Conservation (phyloP, 2,888 invertebrate species). For the Pherbina coryleti region DNA sequence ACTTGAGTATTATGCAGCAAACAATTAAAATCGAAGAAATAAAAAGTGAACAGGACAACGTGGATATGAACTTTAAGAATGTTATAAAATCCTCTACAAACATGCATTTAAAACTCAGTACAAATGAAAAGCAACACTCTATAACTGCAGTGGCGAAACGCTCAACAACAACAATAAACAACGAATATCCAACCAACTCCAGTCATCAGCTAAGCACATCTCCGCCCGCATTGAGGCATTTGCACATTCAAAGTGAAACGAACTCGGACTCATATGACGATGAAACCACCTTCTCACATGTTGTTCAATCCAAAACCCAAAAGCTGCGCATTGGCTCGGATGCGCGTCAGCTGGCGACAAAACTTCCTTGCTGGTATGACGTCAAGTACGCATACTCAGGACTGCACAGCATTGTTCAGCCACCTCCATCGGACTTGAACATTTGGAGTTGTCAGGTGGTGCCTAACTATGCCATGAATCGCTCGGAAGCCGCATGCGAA, state of each 20-base stretch:
- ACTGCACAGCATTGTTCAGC: slow-evolving; percentile 67
- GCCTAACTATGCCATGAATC: slow-evolving; percentile 68
- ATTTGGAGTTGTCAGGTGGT: slow-evolving; percentile 67
- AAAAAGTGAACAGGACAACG: slow-evolving; percentile 8
- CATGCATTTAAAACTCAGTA: slow-evolving; percentile 13
- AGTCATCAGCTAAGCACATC: background rate
- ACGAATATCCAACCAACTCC: background rate
- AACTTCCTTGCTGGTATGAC: slow-evolving; percentile 69
- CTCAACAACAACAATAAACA: background rate
- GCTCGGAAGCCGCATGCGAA: slow-evolving; percentile 71
- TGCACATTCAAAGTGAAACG: slow-evolving; percentile 23
- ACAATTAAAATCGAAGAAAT: slow-evolving; percentile 29
- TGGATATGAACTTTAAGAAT: background rate
- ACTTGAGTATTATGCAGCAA: slow-evolving; percentile 8
- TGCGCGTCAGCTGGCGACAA: slow-evolving; percentile 51
- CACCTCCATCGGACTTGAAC: slow-evolving; percentile 68
- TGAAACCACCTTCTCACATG: slow-evolving; percentile 13
- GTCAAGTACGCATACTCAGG: slow-evolving; percentile 69
- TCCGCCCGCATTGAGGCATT: slow-evolving; percentile 8
- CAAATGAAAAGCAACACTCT: background rate
- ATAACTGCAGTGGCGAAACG: background rate
- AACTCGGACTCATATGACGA: slow-evolving; percentile 1
- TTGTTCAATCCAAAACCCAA: slow-evolving; percentile 26
- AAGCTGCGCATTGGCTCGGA: background rate
- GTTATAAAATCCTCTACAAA: background rate